Evolutionary conservation across 2,797 vertebrate species (phyloP), one percentile per base, ranked within the genome.

Genomic region (Rhyacichthys aspro): DNA sequence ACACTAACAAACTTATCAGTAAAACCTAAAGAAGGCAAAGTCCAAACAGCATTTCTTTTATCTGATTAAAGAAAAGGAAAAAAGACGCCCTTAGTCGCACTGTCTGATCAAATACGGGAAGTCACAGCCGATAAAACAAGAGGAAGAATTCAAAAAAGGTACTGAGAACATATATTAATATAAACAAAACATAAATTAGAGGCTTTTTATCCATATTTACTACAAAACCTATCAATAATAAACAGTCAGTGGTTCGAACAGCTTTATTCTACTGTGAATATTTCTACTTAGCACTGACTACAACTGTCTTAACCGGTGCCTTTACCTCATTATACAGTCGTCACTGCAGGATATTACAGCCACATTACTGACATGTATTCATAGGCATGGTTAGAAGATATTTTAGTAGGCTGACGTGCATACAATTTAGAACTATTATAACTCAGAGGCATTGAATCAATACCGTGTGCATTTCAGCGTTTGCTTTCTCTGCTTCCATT

Each of bases 251-350:
- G 50, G 18, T 53, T 37, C 17, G 14, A 62, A 69, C 11, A n/a
- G 56, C 43, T 79, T 37, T 54, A 52, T 72, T 57, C 45, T 49
- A 78, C 67, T 85, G 74, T 85, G 73, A 74, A 64, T 58, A 75
- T 74, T 63, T 72, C 2, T 59, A 59, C 67, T 45, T 57, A 64
- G 55, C 50, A 39, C 37, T 67, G 63, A 55, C 16, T 48, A 18
- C 39, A 2, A 16, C n/a, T 6, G 17, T 39, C 23, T 44, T 32
- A 72, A 67, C 60, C 45, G 63, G 82, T 84, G 82, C 82, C 82
- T 86, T 86, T 73, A 71, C 50, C 52, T 74, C 70, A 70, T 83
- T 8, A 41, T 37, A 57, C 44, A 23, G 11, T 34, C 9, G 17
- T 55, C 53, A 10, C 19, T 16, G 7, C 23, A 28, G 23, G 23